Evolutionary conservation across 2,888 invertebrate genomes (phyloP).

Genomic region (Liopterus haemorrhoidalis): DNA sequence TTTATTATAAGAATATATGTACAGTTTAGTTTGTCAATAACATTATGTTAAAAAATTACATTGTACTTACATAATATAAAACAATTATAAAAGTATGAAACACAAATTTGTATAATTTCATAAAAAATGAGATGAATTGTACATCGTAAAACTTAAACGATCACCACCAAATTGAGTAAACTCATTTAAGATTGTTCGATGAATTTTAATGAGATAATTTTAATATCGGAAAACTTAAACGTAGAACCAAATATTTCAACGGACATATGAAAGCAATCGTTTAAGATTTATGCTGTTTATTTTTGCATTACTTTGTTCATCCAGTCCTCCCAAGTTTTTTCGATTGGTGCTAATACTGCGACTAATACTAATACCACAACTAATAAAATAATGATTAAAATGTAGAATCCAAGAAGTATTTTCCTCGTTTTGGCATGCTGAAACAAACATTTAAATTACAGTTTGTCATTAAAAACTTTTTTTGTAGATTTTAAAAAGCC

Average conservation of each 20-base stretch:
- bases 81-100: too few species aligned
- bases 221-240: not conserved
- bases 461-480: conserved; percentile 1
- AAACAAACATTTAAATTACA: conserved; percentile 34
- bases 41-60: too few species aligned
- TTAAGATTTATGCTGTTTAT: too few species aligned
- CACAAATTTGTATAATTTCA: too few species aligned
- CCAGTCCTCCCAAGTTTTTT: conserved; percentile 51
- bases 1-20: too few species aligned
- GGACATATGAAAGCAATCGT: too few species aligned
- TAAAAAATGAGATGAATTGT: not conserved
- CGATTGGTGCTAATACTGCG: conserved; percentile 69
- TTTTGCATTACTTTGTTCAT: too few species aligned
- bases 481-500: not conserved
- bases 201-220: conserved; percentile 5
- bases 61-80: too few species aligned
- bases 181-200: conserved; percentile 5
- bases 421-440: conserved; percentile 76
- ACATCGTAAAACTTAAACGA: not conserved
- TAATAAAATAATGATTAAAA: conserved; percentile 63
- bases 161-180: not conserved
- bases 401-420: conserved; percentile 70
- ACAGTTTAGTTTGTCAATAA: too few species aligned
- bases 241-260: conserved; percentile 16
- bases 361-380: conserved; percentile 68